Evolutionary conservation across 2,888 invertebrate genomes (phyloP), one percentile per base, ranked within the genome.

Genomic region (Strigamia transsilvanica): DNA sequence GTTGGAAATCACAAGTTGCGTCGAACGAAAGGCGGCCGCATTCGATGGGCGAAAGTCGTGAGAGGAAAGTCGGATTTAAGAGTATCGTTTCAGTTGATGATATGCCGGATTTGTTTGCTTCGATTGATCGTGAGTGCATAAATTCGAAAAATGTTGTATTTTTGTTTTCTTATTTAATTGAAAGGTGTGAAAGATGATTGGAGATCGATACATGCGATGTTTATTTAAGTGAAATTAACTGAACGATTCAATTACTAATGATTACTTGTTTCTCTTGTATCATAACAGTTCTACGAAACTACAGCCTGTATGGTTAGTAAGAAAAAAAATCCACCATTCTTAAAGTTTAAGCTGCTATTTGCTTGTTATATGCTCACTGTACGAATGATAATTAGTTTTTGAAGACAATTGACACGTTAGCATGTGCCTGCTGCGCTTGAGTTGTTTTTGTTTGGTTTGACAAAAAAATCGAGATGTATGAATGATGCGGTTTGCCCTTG

Each of bases 51-150:
- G 82, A 66, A 32, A 84, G 82, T 41, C 84, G 84, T 61, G 84
- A 84, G 18, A 92, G 95, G 51, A 92, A 93, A 86, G 90, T 96
- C 85, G 95, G 96, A 89, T 96, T 96, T 88, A 92, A 95, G 87
- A 95, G 95, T 87, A 95, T 96, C 95, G 96, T 96, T 84, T 95
- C 95, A 27, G 94, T 96, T 84, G 96, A 96, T 86, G 98, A 98
- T 88, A 96, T 95, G 92, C 96, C 97, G 5, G 97, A 97, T 89
- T 91, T 98, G 85, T 97, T 98, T 90, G 94, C 94, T 85, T 95
- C 96, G 80, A 94, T 98, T 87, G 96, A 97, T 88, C 95, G 96
- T 96, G 89, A 93, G 95, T 93, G 34, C 38, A 12, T 66, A 23
- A 56, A 32, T 32, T 27, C n/a, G 27, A 27, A 51, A 56, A 46